Evolutionary conservation across 1,140 invertebrate species (phyloP).

Genomic region (Danaus plexippus): DNA sequence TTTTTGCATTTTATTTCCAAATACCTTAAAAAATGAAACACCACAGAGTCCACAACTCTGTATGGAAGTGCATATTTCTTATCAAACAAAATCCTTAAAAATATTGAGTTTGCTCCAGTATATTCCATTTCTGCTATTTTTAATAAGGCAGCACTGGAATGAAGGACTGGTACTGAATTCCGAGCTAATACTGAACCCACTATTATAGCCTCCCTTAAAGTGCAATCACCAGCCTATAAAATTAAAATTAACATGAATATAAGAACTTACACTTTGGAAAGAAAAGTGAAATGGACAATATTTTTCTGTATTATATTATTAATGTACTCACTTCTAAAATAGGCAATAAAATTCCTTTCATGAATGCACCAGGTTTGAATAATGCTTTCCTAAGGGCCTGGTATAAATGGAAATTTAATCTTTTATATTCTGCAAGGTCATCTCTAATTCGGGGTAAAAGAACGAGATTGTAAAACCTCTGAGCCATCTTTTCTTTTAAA

Average conservation of each 20-base stretch:
- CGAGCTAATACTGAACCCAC: slow-evolving; percentile 92
- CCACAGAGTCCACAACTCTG: slow-evolving; percentile 94
- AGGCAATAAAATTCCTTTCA: slow-evolving; percentile 96
- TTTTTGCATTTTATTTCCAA: no score
- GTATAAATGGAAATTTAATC: slow-evolving; percentile 97
- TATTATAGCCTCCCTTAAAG: slow-evolving; percentile 95
- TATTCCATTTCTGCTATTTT: slow-evolving; percentile 99
- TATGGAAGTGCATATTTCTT: slow-evolving; percentile 99
- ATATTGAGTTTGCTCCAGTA: slow-evolving; percentile 96
- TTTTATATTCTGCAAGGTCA: slow-evolving; percentile 95
- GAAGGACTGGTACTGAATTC: slow-evolving; percentile 95
- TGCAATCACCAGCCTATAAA: slow-evolving; percentile 89
- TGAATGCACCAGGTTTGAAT: slow-evolving; percentile 98
- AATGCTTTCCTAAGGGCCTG: slow-evolving; percentile 92
- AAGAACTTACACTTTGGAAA: slow-evolving; percentile 7
- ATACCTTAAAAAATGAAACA: slow-evolving; percentile 93
- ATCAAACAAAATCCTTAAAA: slow-evolving; percentile 94
- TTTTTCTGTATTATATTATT: no score
- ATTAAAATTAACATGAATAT: slow-evolving; percentile 4
- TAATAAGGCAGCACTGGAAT: slow-evolving; percentile 94
- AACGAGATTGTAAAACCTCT: slow-evolving; percentile 96
- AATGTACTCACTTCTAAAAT: slow-evolving; percentile 79
- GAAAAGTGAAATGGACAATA: no score
- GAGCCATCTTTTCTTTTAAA: slow-evolving; percentile 96
- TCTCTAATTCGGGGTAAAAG: slow-evolving; percentile 94